Conservation (phyloP, 2,113 vertebrate genomes). For the Oophaga pumilio region DNA sequence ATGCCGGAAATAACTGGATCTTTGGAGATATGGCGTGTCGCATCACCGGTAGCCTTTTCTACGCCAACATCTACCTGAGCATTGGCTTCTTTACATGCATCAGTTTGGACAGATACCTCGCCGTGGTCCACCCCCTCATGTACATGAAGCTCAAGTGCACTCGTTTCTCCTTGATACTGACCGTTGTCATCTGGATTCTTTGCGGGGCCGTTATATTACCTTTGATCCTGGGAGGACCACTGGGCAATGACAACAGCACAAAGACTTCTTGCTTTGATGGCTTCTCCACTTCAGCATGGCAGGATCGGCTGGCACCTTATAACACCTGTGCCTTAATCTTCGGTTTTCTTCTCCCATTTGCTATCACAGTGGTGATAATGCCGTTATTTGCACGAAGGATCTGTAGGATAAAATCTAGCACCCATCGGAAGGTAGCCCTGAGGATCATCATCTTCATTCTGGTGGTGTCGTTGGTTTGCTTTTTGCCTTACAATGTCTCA, state of each 20-base stretch:
- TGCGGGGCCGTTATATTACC: slow-evolving; percentile 36
- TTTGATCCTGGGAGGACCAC: slow-evolving; percentile 65
- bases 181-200: slow-evolving; percentile 65
- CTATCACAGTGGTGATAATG: slow-evolving; percentile 73
- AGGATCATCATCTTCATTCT: slow-evolving; percentile 74
- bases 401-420: slow-evolving; percentile 56
- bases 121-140: slow-evolving; percentile 72
- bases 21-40: slow-evolving; percentile 73
- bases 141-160: slow-evolving; percentile 67
- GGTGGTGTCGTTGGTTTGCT: slow-evolving; percentile 79
- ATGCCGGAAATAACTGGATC: slow-evolving; percentile 73
- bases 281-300: slow-evolving; percentile 67
- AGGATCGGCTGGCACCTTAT: slow-evolving; percentile 59
- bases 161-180: slow-evolving; percentile 38
- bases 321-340: slow-evolving; percentile 69
- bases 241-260: slow-evolving; percentile 48
- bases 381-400: slow-evolving; percentile 71
- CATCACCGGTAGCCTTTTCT: slow-evolving; percentile 70
- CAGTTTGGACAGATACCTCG: slow-evolving; percentile 78
- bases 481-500: slow-evolving; percentile 72
- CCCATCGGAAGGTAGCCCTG: slow-evolving; percentile 69
- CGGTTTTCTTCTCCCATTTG: slow-evolving; percentile 71
- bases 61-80: slow-evolving; percentile 77
- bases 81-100: slow-evolving; percentile 79
- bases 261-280: slow-evolving; percentile 73